phyloP scores from a whole-genome alignment of 2,888 invertebrate species.

The Choristoneura rosaceana region DNA sequence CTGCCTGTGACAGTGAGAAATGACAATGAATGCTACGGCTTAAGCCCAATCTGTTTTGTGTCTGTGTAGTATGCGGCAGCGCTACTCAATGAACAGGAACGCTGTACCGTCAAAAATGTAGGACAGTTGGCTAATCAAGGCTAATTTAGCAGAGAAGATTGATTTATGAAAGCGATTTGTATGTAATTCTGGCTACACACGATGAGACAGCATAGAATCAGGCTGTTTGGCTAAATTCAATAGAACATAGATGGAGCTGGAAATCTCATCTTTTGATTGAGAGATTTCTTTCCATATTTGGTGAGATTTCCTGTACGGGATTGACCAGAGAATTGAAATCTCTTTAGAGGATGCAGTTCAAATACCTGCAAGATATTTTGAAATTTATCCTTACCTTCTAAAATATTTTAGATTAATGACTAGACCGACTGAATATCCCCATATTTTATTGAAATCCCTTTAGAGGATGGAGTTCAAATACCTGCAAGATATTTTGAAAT shows the following conservation, averaged over 20 bases:
- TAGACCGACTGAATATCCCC: too few species aligned
- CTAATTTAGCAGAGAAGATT: slow-evolving; percentile 1
- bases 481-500: too few species aligned
- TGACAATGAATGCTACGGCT: slow-evolving; percentile 22
- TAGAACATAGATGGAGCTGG: not conserved
- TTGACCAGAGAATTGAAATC: not conserved
- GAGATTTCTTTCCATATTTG: not conserved
- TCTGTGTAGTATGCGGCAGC: slow-evolving; percentile 3
- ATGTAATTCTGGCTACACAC: not conserved
- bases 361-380: too few species aligned
- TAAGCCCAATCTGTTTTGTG: slow-evolving; percentile 24
- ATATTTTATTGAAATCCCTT: not conserved
- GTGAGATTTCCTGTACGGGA: not conserved
- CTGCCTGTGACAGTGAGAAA: slow-evolving; percentile 39
- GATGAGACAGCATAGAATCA: not conserved
- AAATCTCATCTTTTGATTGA: too few species aligned
- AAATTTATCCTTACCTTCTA: too few species aligned
- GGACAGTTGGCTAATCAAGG: slow-evolving; percentile 1
- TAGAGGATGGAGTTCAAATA: not conserved
- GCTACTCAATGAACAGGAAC: slow-evolving; percentile 11
- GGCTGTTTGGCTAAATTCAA: not conserved
- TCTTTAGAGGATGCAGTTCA: not conserved
- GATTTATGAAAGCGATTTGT: not conserved
- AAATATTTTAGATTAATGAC: too few species aligned
- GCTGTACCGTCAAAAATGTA: slow-evolving; percentile 1